These are phyloP conservation scores for Nannobrachium achirus DNA, from an alignment of 2,113 vertebrate genomes.

Conservation along the genomic window DNA sequence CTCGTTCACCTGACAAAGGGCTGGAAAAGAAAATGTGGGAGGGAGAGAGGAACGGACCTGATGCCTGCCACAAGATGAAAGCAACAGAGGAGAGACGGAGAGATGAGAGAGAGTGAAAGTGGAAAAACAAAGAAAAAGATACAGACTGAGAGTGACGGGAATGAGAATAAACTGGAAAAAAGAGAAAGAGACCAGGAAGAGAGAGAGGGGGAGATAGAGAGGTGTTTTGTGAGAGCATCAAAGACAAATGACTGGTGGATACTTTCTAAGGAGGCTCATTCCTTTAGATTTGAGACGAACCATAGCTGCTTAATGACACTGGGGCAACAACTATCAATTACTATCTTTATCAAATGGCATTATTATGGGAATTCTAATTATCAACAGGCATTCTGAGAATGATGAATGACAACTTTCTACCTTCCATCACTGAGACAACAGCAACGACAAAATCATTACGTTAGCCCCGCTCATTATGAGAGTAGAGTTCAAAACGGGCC, in stretches of 20 bases:
- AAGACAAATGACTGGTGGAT: conserved; percentile 60
- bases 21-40: conserved; percentile 1
- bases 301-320: conserved; percentile 22
- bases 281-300: conserved; percentile 58
- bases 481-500: no score
- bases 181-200: conserved; percentile 28
- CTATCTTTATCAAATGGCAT: conserved; percentile 49
- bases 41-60: background rate
- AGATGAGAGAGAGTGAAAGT: conserved; percentile 15
- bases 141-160: no score
- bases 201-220: background rate
- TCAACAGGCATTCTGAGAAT: conserved; percentile 32
- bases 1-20: conserved; percentile 72
- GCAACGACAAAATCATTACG: conserved; percentile 41
- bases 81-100: background rate
- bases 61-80: background rate
- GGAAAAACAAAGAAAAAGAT: conserved; percentile 35
- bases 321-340: conserved; percentile 65
- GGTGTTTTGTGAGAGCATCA: background rate
- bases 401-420: conserved; percentile 47
- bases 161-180: background rate
- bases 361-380: conserved; percentile 37
- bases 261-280: conserved; percentile 56
- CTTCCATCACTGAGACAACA: conserved; percentile 33
- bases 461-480: conserved; percentile 20